Conservation (phyloP, 1,140 invertebrate genomes). For the Drosophila nebulosa region DNA sequence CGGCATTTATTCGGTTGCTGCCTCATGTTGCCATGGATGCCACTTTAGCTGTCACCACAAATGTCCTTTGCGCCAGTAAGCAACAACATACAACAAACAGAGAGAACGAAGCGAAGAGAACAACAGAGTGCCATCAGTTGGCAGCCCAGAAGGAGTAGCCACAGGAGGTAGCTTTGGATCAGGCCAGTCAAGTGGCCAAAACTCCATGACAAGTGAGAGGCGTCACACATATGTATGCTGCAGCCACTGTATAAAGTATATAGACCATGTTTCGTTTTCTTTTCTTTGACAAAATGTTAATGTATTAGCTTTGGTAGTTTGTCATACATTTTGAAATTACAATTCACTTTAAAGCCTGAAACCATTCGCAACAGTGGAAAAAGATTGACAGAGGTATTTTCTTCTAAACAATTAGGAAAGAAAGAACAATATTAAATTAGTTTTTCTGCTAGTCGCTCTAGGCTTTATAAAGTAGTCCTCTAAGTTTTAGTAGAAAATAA, state of each 20-base stretch:
- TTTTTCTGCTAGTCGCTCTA: too few relatives aligned
- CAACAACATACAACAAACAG: constrained; percentile 27
- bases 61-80: constrained; percentile 52
- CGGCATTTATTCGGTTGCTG: too few relatives aligned
- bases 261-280: background rate
- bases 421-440: too few relatives aligned
- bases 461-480: too few relatives aligned
- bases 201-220: constrained; percentile 37
- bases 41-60: constrained; percentile 73
- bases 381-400: background rate
- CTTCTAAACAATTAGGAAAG: too few relatives aligned
- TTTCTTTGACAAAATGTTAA: background rate
- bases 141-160: constrained; percentile 1
- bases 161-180: background rate
- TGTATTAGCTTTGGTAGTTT: background rate
- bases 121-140: constrained; percentile 13
- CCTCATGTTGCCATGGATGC: constrained; percentile 25
- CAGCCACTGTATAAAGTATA: too few relatives aligned
- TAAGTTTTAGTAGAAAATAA: too few relatives aligned
- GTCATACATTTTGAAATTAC: background rate
- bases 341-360: background rate
- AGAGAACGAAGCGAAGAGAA: constrained; percentile 13
- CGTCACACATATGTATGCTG: constrained; percentile 1
- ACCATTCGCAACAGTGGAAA: background rate
- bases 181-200: background rate